A percentile compares a stretch with the other conserved stretches of the same genome.
Conservation (phyloP, 1,140 invertebrate species). For the Drosophila subpulchrella region DNA sequence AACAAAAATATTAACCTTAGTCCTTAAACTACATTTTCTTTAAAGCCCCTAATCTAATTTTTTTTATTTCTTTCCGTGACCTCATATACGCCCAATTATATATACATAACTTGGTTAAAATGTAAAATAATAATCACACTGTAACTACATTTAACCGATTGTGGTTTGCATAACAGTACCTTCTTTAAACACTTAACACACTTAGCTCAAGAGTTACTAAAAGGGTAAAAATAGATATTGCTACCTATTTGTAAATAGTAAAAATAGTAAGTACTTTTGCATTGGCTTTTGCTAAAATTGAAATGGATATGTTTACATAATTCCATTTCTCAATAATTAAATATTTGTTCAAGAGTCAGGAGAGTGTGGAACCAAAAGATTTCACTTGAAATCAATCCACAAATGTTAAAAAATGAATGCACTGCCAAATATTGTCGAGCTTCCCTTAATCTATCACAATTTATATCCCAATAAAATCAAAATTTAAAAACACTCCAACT, state of each 20-base stretch:
- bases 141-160: neutral
- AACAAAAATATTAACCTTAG: too few species aligned
- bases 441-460: too few species aligned
- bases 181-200: neutral
- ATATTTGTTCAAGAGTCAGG: neutral
- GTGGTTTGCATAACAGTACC: neutral
- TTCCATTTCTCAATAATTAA: neutral
- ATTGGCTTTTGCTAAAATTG: neutral
- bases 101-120: neutral
- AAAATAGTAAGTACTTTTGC: neutral
- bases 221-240: neutral
- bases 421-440: too few species aligned
- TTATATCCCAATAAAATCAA: too few species aligned
- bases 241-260: constrained; percentile 8
- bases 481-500: neutral
- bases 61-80: too few species aligned
- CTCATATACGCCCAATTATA: neutral
- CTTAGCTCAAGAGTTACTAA: neutral
- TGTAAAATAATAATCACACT: neutral
- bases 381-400: too few species aligned
- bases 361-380: neutral
- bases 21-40: too few species aligned
- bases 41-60: neutral
- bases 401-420: too few species aligned
- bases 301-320: neutral